Base-by-base conservation (phyloP, 1,140 invertebrate genomes). In the Glossosoma conforme region DNA sequence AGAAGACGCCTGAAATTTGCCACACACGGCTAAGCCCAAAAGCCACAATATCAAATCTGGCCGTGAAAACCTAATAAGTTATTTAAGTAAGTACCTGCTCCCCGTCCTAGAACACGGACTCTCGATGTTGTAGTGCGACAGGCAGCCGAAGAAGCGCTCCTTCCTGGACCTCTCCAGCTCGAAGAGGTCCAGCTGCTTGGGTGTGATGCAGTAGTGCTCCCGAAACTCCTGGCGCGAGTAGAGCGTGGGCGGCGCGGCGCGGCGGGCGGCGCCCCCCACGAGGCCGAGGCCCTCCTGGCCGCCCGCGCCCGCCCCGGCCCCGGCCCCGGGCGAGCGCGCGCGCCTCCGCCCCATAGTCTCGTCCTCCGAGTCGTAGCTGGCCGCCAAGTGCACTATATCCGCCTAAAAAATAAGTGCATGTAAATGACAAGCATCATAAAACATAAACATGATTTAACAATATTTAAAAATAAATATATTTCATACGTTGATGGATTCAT, bases 191-290 rank as follows among this genome's bases (percentile, higher is more conserved):
- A 93, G 70, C 67, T 92, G 89, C 62, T 90, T 84, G 66, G 86
- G 87, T 61, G 87, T 93, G 70, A 95, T 91, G 74, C 92, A 95
- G 73, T 95, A 95, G 67, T 94, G 87, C 44, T 74, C 66, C 58
- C 65, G 65, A 64, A 75, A 75, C 62, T 75, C 71, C 69, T 75
- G 88, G 60, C 90, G 86, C 18, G 89, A 93, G 72, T 93, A 93
- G 56, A 91, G 77, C 21, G 86, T 87, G 44, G 82, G 77, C 61
- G 72, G 51, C 14, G 51, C 52, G 21, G 43, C 42, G 19, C 33
- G 24, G 10, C 36, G 37, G 2, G 43, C 10, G 25, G 46, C 22
- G 10, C 10, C 52, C 6, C 28, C 40, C 10, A 37, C 28, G 19
- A 46, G 49, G 67, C 74, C 63, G 3, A 36, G 24, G 18, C 49